Evolutionary conservation across 2,888 invertebrate species (phyloP), one percentile per base, ranked within the genome.

Genomic region (Acronicta psi): DNA sequence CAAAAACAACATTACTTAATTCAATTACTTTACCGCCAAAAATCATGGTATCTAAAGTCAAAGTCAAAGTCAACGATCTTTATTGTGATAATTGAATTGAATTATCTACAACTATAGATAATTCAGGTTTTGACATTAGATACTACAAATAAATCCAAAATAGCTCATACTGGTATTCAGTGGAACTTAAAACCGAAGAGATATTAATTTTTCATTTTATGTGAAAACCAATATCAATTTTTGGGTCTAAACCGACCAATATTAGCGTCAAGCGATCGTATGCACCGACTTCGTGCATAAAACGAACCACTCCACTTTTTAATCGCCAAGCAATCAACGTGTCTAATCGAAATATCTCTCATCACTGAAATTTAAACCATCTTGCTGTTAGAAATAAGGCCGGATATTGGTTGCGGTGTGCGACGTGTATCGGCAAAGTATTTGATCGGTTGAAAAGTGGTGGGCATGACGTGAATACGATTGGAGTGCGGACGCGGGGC

Each of bases 241-340:
- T 18, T 17, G 6, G 9, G 4, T 59, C 17, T 14, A 41, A 16
- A 41, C 10, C 47, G 29, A 38, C 40, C 34, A 50, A 69, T 69
- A 42, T 55, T 29, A 36, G 31, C 37, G 0, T 36, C 31, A 45
- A 61, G 50, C 36, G 62, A 25, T 2, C 11, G 47, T 41, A 38
- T 38, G 13, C n/a, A 34, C 20, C 5, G 8, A 16, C 17, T 25
- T 7, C 16, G 16, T 23, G 31, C 47, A 45, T 45, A 50, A 60
- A 62, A 43, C 56, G 38, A 43, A 17, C 42, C 41, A 57, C 63
- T 63, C 50, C 29, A 44, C 29, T 63, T 69, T 65, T 69, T 69
- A 57, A 66, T 69, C 63, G 50, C 23, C 42, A 20, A 43, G 46
- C 66, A 66, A 66, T 66, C 66, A 69, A 57, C 36, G 43, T 11